A percentile compares a stretch with the other conserved stretches of the same genome.
Evolutionary conservation across 1,140 invertebrate species (phyloP).

Genomic region (Chelonus insularis): DNA sequence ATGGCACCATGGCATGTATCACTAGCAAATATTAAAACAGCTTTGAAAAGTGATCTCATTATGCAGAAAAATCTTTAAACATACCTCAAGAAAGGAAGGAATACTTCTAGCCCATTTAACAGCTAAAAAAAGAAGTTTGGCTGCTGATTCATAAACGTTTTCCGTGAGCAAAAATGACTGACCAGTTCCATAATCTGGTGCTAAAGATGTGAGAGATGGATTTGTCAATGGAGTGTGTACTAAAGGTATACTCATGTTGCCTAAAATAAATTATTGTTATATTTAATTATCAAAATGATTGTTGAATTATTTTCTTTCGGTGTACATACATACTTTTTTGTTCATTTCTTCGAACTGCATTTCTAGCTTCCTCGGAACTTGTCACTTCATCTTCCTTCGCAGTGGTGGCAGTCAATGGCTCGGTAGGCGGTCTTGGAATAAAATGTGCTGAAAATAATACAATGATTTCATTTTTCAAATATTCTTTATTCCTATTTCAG

Average conservation of each 20-base stretch:
- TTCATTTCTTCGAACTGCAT: conserved; percentile 30
- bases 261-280: conserved; percentile 14
- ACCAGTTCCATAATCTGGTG: conserved; percentile 42
- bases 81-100: conserved; percentile 71
- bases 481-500: no score
- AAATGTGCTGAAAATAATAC: conserved; percentile 39
- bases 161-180: conserved; percentile 62
- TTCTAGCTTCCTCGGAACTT: conserved; percentile 68
- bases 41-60: no score
- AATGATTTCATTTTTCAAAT: no score
- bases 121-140: conserved; percentile 75
- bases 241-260: conserved; percentile 31
- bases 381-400: conserved; percentile 75
- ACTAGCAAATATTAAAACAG: no score
- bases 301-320: no score
- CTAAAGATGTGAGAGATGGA: no score
- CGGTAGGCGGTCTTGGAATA: conserved; percentile 43
- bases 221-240: conserved; percentile 38
- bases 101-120: conserved; percentile 79
- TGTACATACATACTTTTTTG: conserved; percentile 21
- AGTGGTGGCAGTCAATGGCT: conserved; percentile 41
- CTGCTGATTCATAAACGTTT: conserved; percentile 73
- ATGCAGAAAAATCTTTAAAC: no score
- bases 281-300: conserved; percentile 5
- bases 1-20: no score